Base-by-base conservation (phyloP, 2,888 invertebrate species). In the Agriopis aurantiaria region DNA sequence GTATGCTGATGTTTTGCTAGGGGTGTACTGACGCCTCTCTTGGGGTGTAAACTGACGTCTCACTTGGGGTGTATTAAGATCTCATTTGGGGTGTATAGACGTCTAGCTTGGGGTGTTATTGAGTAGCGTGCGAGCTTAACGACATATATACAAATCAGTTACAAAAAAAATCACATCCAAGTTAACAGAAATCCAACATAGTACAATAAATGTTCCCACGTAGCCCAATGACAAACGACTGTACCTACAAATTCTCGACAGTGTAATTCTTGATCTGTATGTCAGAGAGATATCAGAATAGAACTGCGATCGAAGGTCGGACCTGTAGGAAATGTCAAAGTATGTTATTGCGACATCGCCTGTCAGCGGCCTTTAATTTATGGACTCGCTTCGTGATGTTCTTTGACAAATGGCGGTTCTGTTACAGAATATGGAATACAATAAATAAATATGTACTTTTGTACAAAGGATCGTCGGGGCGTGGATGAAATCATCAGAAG, bases 261-360 rank as follows among this genome's bases (percentile, higher is more conserved):
- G 40, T 3, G 51, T 23, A 62, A 62, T 62, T 53, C 52, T 62
- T 53, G 62, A 53, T 61, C 43, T 51, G 61, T 59, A 59, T 59
- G 46, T 59, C 46, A 58, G 23, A 49, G 7, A 14, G 49, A 14
- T 40, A 60, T 60, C 49, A 40, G 60, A 60, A 58, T 48, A 58
- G 58, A 58, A 58, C 46, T 8, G 58, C 46, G 58, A 58, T 46
- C 69, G 61, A 69, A 69, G 69, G 69, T 65, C 69, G 65, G 59
- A 62, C 53, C 65, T 65, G 69, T 61, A 65, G 65, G 69, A 69
- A 65, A 69, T 69, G 61, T 69, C 69, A 69, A 69, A 61, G 69
- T 62, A 62, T 62, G 57, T 62, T 65, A 61, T 65, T 62, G 61
- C 65, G 61, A 69, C 69, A 48, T n/a, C 45, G n/a, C 40, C 61